Evolutionary conservation across 23 tunicate species (phyloP).

Genomic region (Halocynthia roretzi): DNA sequence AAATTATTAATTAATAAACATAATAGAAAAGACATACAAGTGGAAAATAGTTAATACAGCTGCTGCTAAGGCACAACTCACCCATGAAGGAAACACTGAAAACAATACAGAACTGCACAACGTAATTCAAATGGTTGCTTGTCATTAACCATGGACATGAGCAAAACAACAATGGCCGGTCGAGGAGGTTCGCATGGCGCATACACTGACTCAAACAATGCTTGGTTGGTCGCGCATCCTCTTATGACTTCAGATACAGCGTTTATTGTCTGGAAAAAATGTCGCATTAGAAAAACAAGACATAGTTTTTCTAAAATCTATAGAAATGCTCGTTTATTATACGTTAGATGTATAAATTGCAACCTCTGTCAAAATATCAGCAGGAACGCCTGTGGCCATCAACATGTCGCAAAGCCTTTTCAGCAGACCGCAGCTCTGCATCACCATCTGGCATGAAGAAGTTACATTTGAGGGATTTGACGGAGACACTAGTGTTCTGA

Average conservation of each 20-base stretch:
- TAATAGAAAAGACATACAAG: not conserved
- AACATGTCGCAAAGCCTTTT: slow-evolving; percentile 59
- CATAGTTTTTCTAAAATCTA: too few species aligned
- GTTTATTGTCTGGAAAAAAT: slow-evolving; percentile 52
- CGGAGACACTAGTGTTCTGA: slow-evolving; percentile 82
- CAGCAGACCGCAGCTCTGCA: slow-evolving; percentile 69
- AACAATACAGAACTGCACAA: slow-evolving; percentile 88
- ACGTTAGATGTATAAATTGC: not conserved
- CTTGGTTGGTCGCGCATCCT: slow-evolving; percentile 69
- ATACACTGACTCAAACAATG: slow-evolving; percentile 49
- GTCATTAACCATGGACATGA: slow-evolving; percentile 96
- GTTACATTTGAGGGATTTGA: slow-evolving; percentile 83
- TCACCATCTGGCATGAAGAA: slow-evolving; percentile 62
- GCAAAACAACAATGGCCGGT: slow-evolving; percentile 86
- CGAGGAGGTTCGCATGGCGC: slow-evolving; percentile 98
- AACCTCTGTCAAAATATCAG: slow-evolving; percentile 84
- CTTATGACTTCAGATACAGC: slow-evolving; percentile 87
- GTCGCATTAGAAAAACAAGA: too few species aligned
- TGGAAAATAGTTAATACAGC: not conserved
- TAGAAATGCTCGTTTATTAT: too few species aligned
- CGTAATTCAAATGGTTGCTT: slow-evolving; percentile 84
- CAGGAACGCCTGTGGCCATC: slow-evolving; percentile 92
- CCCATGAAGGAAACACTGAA: slow-evolving; percentile 77
- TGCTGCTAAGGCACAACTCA: not conserved
- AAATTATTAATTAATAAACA: not conserved